These are phyloP conservation scores for Takifugu rubripes DNA, from an alignment of 2,797 vertebrate species.

Conservation along the genomic window DNA sequence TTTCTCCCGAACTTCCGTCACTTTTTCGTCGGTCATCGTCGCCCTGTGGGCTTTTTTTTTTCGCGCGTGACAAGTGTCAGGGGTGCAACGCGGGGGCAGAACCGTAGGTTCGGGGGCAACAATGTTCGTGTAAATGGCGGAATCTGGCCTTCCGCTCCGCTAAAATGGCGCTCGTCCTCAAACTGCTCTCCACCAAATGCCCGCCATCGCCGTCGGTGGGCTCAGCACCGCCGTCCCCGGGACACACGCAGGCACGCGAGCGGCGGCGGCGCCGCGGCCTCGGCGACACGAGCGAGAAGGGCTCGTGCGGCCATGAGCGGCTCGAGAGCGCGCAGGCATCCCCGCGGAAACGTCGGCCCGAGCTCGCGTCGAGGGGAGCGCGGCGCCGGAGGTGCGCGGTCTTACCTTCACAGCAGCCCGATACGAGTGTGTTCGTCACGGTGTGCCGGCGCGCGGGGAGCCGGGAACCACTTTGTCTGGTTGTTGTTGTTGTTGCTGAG, in stretches of 20 bases:
- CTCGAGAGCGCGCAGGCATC: conserved; percentile 73
- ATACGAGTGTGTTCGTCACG: conserved; percentile 13
- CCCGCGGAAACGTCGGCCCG: conserved; percentile 30
- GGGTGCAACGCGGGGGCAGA: too few species aligned
- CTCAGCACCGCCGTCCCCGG: conserved; percentile 34
- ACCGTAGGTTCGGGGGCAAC: too few species aligned
- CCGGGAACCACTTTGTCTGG: conserved; percentile 48
- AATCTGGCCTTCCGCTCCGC: background rate
- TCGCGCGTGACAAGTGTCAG: too few species aligned
- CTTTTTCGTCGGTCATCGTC: too few species aligned
- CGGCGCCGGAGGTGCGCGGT: conserved; percentile 22
- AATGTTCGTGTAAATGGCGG: too few species aligned
- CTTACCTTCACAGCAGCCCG: conserved; percentile 64
- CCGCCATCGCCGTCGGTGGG: background rate
- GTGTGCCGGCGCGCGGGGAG: conserved; percentile 30
- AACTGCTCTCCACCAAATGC: background rate
- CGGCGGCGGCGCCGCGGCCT: conserved; percentile 50
- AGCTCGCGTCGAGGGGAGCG: conserved; percentile 19
- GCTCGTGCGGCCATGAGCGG: conserved; percentile 68
- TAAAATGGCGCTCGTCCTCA: too few species aligned
- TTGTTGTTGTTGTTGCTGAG: conserved; percentile 58
- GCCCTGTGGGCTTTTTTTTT: too few species aligned
- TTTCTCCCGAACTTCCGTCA: too few species aligned
- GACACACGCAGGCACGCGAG: conserved; percentile 65
- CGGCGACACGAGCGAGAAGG: conserved; percentile 44